phyloP scores from a whole-genome alignment of 2,797 vertebrate genomes.

The Epinephelus coioides region DNA sequence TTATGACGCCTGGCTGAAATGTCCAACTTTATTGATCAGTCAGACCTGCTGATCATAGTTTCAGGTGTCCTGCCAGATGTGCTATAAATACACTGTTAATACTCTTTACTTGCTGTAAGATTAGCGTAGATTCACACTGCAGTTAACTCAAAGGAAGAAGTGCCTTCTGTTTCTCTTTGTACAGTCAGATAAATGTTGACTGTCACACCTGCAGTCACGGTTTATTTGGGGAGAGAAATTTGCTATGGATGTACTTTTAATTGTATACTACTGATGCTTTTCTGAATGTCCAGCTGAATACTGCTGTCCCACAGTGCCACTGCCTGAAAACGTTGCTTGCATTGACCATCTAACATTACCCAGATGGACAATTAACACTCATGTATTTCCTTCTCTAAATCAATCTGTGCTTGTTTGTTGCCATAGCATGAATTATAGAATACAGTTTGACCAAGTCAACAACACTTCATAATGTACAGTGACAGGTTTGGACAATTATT shows the following conservation, averaged over 20 bases:
- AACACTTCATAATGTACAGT: conserved; percentile 11
- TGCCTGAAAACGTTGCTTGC: conserved; percentile 9
- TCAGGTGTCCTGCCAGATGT: conserved; percentile 13
- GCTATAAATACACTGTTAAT: conserved; percentile 35
- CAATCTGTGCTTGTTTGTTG: neutral
- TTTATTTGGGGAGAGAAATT: conserved; percentile 15
- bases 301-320: conserved; percentile 27
- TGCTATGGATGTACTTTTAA: conserved; percentile 11
- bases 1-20: conserved; percentile 22
- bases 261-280: conserved; percentile 33
- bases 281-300: conserved; percentile 34
- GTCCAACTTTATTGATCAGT: neutral
- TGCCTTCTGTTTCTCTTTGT: neutral
- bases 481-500: neutral
- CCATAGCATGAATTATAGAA: neutral
- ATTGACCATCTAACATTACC: neutral
- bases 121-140: conserved; percentile 21
- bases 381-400: conserved; percentile 8
- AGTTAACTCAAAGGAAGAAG: neutral
- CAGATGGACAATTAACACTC: neutral
- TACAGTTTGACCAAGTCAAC: neutral
- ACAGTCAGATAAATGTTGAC: conserved; percentile 1
- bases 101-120: conserved; percentile 22
- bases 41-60: conserved; percentile 14
- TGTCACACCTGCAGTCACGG: conserved; percentile 2